phyloP scores from a whole-genome alignment of 2,888 invertebrate species.

The Psylliodes chrysocephalus region DNA sequence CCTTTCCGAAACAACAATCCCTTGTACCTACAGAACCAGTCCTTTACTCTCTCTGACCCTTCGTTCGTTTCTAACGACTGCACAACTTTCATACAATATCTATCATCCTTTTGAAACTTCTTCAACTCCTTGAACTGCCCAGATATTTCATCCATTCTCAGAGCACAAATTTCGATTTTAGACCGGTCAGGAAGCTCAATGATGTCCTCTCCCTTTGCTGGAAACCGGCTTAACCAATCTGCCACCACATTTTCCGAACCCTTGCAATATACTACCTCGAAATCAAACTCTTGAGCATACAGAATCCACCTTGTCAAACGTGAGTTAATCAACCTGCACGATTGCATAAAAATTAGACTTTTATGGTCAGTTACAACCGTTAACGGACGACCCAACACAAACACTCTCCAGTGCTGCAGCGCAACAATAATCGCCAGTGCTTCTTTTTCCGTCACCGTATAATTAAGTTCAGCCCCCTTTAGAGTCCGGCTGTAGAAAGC shows the following conservation, averaged over 20 bases:
- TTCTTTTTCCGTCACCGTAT: no score
- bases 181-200: background rate
- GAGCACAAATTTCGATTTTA: background rate
- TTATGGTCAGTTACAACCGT: slow-evolving; percentile 25
- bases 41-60: no score
- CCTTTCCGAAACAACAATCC: slow-evolving; percentile 10
- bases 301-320: slow-evolving; percentile 33
- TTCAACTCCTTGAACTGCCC: no score
- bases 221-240: slow-evolving; percentile 29
- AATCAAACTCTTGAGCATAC: slow-evolving; percentile 23
- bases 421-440: slow-evolving; percentile 11
- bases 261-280: slow-evolving; percentile 12
- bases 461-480: slow-evolving; percentile 9
- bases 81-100: no score
- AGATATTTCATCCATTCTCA: no score
- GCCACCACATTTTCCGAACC: slow-evolving; percentile 24
- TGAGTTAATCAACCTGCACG: slow-evolving; percentile 8
- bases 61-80: no score
- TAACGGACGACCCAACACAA: slow-evolving; percentile 16
- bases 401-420: slow-evolving; percentile 15
- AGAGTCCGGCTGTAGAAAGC: slow-evolving; percentile 15
- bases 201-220: background rate
- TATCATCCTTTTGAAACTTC: no score
- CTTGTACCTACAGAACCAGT: slow-evolving; percentile 14
- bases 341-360: slow-evolving; percentile 17